These are phyloP conservation scores for Napeogenes sylphis DNA, from an alignment of 2,888 invertebrate species.

Conservation along the genomic window DNA sequence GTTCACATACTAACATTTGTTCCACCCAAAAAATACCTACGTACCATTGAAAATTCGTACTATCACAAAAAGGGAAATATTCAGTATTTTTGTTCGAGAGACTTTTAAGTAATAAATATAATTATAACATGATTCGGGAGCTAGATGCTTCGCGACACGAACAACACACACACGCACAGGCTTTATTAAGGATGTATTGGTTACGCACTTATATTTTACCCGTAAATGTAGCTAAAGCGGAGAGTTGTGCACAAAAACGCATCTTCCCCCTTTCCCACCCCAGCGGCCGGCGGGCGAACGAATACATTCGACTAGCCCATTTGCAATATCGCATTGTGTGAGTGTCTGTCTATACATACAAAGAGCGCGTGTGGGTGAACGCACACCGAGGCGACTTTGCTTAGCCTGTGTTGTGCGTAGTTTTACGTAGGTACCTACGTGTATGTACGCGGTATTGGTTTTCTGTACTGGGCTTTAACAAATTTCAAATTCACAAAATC, in stretches of 20 bases:
- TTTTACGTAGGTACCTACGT: slow-evolving; percentile 49
- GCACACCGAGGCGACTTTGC: slow-evolving; percentile 58
- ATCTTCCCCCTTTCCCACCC: slow-evolving; percentile 63
- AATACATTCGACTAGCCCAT: slow-evolving; percentile 77
- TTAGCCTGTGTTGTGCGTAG: slow-evolving; percentile 73
- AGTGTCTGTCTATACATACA: slow-evolving; percentile 52
- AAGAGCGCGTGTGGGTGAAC: slow-evolving; percentile 40
- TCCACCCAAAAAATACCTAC: slow-evolving; percentile 27
- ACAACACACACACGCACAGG: slow-evolving; percentile 36
- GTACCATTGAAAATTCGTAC: slow-evolving; percentile 17
- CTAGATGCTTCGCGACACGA: slow-evolving; percentile 32
- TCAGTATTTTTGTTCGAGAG: slow-evolving; percentile 24
- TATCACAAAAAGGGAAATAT: slow-evolving; percentile 26
- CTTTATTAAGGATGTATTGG: slow-evolving; percentile 43
- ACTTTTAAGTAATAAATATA: slow-evolving; percentile 23
- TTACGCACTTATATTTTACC: slow-evolving; percentile 72
- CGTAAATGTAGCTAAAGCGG: slow-evolving; percentile 64
- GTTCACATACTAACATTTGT: slow-evolving; percentile 25
- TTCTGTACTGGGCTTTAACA: slow-evolving; percentile 74
- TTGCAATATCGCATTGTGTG: slow-evolving; percentile 75
- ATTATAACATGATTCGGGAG: slow-evolving; percentile 30
- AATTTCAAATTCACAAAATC: slow-evolving; percentile 77
- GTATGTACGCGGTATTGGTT: slow-evolving; percentile 69
- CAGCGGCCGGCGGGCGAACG: slow-evolving; percentile 65
- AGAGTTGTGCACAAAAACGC: slow-evolving; percentile 74